Evolutionary conservation across 1,140 invertebrate genomes (phyloP).

Genomic region (Zaprionus taronus): DNA sequence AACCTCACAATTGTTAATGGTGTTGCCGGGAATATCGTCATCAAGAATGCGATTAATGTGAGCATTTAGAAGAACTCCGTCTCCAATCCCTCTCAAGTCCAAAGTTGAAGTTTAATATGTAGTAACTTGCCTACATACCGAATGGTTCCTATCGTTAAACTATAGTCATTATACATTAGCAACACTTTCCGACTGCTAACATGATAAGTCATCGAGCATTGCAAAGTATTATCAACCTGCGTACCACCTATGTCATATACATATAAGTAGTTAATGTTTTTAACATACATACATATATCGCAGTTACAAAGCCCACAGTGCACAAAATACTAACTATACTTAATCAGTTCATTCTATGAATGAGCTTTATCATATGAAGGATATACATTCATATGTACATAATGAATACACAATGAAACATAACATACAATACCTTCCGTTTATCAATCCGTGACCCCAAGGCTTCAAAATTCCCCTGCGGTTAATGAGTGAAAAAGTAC

Average conservation of each 20-base stretch:
- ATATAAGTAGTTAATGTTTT: conserved; percentile 28
- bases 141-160: conserved; percentile 47
- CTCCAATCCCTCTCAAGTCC: conserved; percentile 14
- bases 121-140: conserved; percentile 30
- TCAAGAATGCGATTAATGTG: conserved; percentile 80
- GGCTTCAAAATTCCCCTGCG: conserved; percentile 22
- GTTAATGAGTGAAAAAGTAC: conserved; percentile 2
- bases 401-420: background rate
- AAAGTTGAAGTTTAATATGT: conserved; percentile 26
- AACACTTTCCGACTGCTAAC: conserved; percentile 28
- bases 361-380: conserved; percentile 23
- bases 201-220: conserved; percentile 24
- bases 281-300: conserved; percentile 5
- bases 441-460: background rate
- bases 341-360: conserved; percentile 47
- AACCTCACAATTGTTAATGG: conserved; percentile 64
- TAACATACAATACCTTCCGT: background rate
- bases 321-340: conserved; percentile 29
- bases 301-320: conserved; percentile 24
- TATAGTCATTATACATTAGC: conserved; percentile 39
- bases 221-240: conserved; percentile 39
- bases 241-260: conserved; percentile 13
- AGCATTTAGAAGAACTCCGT: conserved; percentile 48
- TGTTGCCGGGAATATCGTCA: conserved; percentile 70
- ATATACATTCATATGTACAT: background rate